These are phyloP conservation scores for Nymphalis polychloros DNA, from an alignment of 2,888 invertebrate species.

Conservation along the genomic window DNA sequence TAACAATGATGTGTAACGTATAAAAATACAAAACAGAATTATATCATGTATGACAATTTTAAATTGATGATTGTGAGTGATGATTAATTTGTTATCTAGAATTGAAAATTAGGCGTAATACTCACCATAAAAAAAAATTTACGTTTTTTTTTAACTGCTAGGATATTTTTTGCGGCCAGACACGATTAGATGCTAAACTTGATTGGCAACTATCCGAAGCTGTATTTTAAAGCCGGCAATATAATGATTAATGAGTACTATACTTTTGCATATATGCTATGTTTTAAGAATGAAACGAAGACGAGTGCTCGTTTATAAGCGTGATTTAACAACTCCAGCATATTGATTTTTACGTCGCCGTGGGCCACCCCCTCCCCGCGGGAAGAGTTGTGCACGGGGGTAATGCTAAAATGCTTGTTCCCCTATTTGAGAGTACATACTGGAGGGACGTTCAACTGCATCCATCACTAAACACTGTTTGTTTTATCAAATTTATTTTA, in stretches of 20 bases:
- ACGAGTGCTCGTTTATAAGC: constrained; percentile 84
- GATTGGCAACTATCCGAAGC: constrained; percentile 1
- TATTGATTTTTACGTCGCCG: constrained; percentile 83
- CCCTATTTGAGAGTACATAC: constrained; percentile 83
- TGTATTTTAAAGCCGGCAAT: constrained; percentile 33
- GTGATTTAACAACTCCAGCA: constrained; percentile 90
- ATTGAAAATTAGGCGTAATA: neutral
- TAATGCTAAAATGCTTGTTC: constrained; percentile 83
- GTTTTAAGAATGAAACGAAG: constrained; percentile 81
- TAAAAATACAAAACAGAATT: neutral
- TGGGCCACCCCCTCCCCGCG: constrained; percentile 79
- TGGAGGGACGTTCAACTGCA: constrained; percentile 69
- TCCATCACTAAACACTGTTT: constrained; percentile 53
- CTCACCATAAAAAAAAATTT: neutral
- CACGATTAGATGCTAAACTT: neutral
- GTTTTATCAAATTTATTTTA: constrained; percentile 53
- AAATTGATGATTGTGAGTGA: no score
- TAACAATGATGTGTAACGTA: neutral
- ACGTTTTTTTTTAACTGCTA: neutral
- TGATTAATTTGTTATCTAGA: neutral
- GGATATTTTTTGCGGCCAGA: neutral
- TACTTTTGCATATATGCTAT: constrained; percentile 62
- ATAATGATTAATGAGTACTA: constrained; percentile 60
- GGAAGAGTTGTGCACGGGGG: constrained; percentile 83
- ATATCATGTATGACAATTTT: constrained; percentile 1